Evolutionary conservation across 1,140 invertebrate species (phyloP).

Genomic region (Acromyrmex heyeri): DNA sequence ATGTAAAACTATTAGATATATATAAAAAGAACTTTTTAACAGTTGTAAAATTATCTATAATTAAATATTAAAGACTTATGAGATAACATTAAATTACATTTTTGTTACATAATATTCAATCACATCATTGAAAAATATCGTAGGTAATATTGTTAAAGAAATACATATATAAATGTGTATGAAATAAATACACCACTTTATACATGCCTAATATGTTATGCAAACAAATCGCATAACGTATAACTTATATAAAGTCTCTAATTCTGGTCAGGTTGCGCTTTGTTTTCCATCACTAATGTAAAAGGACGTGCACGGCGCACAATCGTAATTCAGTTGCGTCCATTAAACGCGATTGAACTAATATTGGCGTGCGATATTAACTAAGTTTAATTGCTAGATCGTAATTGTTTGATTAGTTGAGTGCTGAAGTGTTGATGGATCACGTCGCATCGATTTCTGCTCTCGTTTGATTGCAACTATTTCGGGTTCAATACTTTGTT

Average conservation of each 20-base stretch:
- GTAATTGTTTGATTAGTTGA: conserved; percentile 69
- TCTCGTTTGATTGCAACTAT: conserved; percentile 49
- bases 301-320: conserved; percentile 47
- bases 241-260: conserved; percentile 40
- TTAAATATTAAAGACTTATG: neutral
- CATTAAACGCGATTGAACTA: conserved; percentile 65
- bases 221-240: conserved; percentile 10
- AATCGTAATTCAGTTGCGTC: conserved; percentile 62
- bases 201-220: neutral
- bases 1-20: neutral
- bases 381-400: conserved; percentile 53
- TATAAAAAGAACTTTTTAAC: neutral
- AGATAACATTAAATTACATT: neutral
- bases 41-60: conserved; percentile 1
- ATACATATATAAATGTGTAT: neutral
- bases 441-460: conserved; percentile 25
- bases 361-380: conserved; percentile 69
- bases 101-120: neutral
- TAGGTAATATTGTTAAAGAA: neutral
- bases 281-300: conserved; percentile 22
- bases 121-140: neutral
- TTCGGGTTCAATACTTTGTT: conserved; percentile 19
- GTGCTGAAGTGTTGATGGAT: conserved; percentile 61
- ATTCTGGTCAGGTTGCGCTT: conserved; percentile 35
- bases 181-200: neutral